A percentile compares a stretch with the other conserved stretches of the same genome.
These are phyloP conservation scores for Druon quercuslanigerum DNA, from an alignment of 1,140 invertebrate genomes.

Conservation along the genomic window DNA sequence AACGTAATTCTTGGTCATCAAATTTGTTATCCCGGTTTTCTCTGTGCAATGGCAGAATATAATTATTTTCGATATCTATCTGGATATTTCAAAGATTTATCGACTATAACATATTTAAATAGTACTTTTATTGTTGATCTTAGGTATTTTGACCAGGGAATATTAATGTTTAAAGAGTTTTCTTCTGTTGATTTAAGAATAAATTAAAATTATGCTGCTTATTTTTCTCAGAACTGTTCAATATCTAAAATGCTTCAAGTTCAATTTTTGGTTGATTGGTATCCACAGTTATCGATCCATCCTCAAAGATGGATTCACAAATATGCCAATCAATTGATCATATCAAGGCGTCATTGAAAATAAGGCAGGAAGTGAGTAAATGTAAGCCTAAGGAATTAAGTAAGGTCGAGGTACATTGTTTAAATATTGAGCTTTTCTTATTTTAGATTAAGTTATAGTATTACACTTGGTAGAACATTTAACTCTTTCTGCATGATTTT, in stretches of 20 bases:
- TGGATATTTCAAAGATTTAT: too few species aligned
- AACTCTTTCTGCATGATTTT: slow-evolving; percentile 4
- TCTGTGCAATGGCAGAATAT: too few species aligned
- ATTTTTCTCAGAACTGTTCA: too few species aligned
- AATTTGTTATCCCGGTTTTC: too few species aligned
- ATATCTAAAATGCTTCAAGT: not conserved
- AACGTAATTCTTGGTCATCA: too few species aligned
- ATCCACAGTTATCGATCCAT: slow-evolving; percentile 3
- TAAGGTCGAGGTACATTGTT: slow-evolving; percentile 3
- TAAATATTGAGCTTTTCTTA: not conserved
- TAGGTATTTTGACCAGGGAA: too few species aligned
- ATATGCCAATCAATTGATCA: slow-evolving; percentile 13
- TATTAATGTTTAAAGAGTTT: too few species aligned
- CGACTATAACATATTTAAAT: too few species aligned
- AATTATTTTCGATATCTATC: too few species aligned
- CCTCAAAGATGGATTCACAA: not conserved
- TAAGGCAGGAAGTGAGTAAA: slow-evolving; percentile 14
- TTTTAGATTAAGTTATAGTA: not conserved
- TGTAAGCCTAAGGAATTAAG: not conserved
- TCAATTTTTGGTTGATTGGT: not conserved
- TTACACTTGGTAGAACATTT: not conserved
- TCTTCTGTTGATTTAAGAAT: too few species aligned
- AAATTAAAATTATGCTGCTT: too few species aligned
- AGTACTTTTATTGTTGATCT: too few species aligned
- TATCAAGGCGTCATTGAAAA: slow-evolving; percentile 12